Base-by-base conservation (phyloP, 2,797 vertebrate species). In the Smutsia gigantea region DNA sequence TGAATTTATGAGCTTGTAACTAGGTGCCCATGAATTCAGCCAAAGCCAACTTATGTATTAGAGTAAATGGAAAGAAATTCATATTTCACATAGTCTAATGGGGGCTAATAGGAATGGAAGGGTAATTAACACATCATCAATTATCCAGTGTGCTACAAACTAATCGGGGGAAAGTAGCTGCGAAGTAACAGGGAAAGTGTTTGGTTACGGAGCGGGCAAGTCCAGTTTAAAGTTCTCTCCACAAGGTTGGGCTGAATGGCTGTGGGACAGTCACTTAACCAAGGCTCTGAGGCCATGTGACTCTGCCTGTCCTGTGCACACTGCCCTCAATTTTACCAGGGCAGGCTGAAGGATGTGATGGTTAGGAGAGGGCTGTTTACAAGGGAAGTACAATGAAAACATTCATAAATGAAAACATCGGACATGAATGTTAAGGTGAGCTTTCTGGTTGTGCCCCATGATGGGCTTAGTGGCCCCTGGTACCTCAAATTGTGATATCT, bases 111-210 rank as follows among this genome's bases (percentile, higher is more conserved):
- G 53, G 34, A 92, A 61, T 13, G 77, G 72, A 78, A 87, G 89
- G 64, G 39, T 57, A 77, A 95, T 90, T 81, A 92, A 64, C 51
- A 72, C 46, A 68, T n/a, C 86, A 90, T 85, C 68, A 92, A 97
- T 90, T 51, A 69, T 63, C 93, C 59, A 64, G 0, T 77, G 27
- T 17, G n/a, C 75, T 87, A 42, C 69, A 83, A 29, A 87, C 23
- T 53, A 69, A 53, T 42, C n/a, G 18, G 51, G 27, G 53, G 91
- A 82, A 74, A n/a, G 72, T 31, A 81, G 68, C 85, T 18, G 4
- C 11, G 74, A 34, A 79, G n/a, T 46, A 59, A 39, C 27, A 78
- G 92, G 57, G 42, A 75, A 63, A 46, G 23, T 7, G 4, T 55
- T 29, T 10, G 57, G 29, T 51, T 27, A 51, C 53, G 57, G 42